A percentile compares a stretch with the other conserved stretches of the same genome.
Evolutionary conservation across 1,140 invertebrate species (phyloP).

Genomic region (Diorhabda carinulata): DNA sequence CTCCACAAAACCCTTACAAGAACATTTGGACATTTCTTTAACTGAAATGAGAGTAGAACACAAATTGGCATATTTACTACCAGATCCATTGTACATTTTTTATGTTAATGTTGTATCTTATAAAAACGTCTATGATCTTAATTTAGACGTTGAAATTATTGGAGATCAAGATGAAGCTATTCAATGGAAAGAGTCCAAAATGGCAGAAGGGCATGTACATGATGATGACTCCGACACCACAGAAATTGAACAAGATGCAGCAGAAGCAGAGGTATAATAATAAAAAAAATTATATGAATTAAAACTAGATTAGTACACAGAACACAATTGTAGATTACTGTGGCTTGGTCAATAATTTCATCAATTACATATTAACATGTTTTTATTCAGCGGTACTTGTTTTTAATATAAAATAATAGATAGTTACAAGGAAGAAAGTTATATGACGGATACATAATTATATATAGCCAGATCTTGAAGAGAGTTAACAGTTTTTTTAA

Average conservation of each 20-base stretch:
- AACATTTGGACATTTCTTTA: slow-evolving; percentile 77
- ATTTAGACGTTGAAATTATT: slow-evolving; percentile 58
- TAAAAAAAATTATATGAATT: no score
- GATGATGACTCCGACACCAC: slow-evolving; percentile 52
- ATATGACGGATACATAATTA: no score
- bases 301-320: not conserved
- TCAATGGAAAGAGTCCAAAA: slow-evolving; percentile 53
- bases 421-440: no score
- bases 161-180: slow-evolving; percentile 81
- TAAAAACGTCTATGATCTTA: slow-evolving; percentile 62
- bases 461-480: no score
- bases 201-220: not conserved
- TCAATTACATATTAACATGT: no score
- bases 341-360: no score
- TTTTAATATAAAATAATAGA: no score
- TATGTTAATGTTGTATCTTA: slow-evolving; percentile 84
- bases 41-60: slow-evolving; percentile 74
- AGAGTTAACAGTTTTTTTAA: no score
- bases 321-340: not conserved
- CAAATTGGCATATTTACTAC: slow-evolving; percentile 69
- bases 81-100: slow-evolving; percentile 80
- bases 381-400: no score
- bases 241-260: slow-evolving; percentile 63
- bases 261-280: slow-evolving; percentile 49
- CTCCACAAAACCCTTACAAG: slow-evolving; percentile 84